These are phyloP conservation scores for Sebastes alutus DNA, from an alignment of 2,797 vertebrate genomes.

Conservation along the genomic window DNA sequence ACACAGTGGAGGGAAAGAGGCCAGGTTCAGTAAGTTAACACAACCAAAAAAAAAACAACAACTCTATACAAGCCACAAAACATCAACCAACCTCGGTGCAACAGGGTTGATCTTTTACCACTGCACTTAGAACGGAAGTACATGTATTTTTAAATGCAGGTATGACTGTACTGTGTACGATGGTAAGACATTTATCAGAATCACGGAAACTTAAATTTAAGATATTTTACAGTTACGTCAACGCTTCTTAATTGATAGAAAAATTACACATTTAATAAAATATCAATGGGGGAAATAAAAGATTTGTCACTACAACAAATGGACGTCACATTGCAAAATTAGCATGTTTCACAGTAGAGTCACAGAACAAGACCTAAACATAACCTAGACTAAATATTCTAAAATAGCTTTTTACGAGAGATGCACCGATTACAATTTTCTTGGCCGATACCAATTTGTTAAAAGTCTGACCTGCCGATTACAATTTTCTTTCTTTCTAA, in stretches of 20 bases:
- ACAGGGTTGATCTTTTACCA: neutral
- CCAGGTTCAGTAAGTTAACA: neutral
- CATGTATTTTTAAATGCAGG: neutral
- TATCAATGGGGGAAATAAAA: slow-evolving; percentile 11
- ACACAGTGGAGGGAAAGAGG: slow-evolving; percentile 44
- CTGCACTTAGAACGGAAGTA: neutral
- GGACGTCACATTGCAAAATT: slow-evolving; percentile 24
- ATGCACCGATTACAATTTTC: neutral
- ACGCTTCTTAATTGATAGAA: slow-evolving; percentile 15
- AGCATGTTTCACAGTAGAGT: neutral
- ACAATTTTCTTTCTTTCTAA: too few relatives aligned
- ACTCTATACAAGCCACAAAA: neutral
- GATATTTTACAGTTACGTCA: slow-evolving; percentile 25
- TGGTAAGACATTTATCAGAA: neutral
- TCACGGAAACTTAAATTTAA: slow-evolving; percentile 14
- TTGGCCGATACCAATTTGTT: neutral
- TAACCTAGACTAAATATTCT: neutral
- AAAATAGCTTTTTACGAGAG: neutral
- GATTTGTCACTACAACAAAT: slow-evolving; percentile 44
- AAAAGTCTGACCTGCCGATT: neutral
- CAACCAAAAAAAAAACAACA: neutral
- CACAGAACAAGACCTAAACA: neutral
- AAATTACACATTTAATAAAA: slow-evolving; percentile 8
- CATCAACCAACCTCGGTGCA: slow-evolving; percentile 23
- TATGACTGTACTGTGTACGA: slow-evolving; percentile 7